Evolutionary conservation across 2,113 vertebrate species (phyloP).

Genomic region (Cyanoliseus patagonus): DNA sequence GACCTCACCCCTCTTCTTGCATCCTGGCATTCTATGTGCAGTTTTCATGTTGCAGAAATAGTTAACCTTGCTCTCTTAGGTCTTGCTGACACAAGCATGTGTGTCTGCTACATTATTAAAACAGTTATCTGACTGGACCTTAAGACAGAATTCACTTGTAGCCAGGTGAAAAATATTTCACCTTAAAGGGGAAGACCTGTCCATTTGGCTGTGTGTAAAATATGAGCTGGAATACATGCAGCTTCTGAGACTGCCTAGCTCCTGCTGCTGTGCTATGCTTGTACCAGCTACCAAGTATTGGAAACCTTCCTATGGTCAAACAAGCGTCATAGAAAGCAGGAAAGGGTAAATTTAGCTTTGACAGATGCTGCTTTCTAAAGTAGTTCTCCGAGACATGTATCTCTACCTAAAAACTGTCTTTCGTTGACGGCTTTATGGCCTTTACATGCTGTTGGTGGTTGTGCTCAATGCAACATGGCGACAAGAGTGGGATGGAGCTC

Average conservation of each 20-base stretch:
- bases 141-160: neutral
- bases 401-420: neutral
- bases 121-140: neutral
- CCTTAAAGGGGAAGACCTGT: neutral
- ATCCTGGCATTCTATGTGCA: neutral
- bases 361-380: neutral
- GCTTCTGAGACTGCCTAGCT: neutral
- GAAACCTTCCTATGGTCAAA: neutral
- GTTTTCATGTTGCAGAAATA: neutral
- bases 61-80: neutral
- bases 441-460: neutral
- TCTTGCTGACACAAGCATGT: conserved; percentile 21
- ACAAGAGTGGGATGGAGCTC: neutral
- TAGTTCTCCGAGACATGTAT: neutral
- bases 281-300: neutral
- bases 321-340: neutral
- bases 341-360: neutral
- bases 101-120: conserved; percentile 26
- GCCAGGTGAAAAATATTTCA: conserved; percentile 1
- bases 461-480: neutral
- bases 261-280: neutral
- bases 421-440: neutral
- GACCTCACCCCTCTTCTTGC: neutral
- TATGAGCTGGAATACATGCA: neutral
- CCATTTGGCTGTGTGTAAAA: neutral